Evolutionary conservation across 2,113 vertebrate species (phyloP).

Genomic region (Paradoxurus hermaphroditus): DNA sequence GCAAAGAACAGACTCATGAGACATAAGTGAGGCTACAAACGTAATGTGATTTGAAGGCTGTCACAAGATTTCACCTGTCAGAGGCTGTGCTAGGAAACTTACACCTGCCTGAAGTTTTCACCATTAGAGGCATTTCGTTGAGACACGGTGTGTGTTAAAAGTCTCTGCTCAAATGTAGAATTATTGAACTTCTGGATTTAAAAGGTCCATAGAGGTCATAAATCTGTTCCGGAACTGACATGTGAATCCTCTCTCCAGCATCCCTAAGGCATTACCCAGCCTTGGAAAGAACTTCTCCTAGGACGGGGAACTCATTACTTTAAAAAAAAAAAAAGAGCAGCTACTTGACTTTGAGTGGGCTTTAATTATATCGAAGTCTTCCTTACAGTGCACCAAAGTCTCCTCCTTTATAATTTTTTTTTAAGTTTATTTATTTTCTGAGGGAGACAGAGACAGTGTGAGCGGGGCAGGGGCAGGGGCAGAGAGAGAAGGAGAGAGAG

Average conservation of each 20-base stretch:
- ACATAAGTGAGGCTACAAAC: not conserved
- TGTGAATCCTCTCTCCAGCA: not conserved
- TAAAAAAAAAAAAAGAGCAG: not conserved
- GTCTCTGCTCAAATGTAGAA: not conserved
- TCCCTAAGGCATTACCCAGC: too few relatives aligned
- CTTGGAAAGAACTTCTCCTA: not conserved
- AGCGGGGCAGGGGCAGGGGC: too few relatives aligned
- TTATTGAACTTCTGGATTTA: not conserved
- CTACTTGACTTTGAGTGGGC: not conserved
- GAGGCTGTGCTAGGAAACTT: not conserved
- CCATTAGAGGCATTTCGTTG: not conserved
- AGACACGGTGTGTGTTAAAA: not conserved
- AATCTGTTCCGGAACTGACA: not conserved
- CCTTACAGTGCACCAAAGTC: not conserved
- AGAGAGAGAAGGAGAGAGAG: too few relatives aligned
- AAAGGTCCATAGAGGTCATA: not conserved
- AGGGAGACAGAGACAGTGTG: too few relatives aligned
- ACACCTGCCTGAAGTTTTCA: not conserved
- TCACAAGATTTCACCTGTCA: not conserved
- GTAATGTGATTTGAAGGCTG: not conserved
- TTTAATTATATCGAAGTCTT: not conserved
- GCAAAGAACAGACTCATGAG: not conserved
- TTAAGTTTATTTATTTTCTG: too few relatives aligned
- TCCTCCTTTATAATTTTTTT: not conserved
- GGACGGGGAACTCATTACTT: not conserved